Conservation (phyloP, 2,797 vertebrate species). For the Chloroceryle amazona region DNA sequence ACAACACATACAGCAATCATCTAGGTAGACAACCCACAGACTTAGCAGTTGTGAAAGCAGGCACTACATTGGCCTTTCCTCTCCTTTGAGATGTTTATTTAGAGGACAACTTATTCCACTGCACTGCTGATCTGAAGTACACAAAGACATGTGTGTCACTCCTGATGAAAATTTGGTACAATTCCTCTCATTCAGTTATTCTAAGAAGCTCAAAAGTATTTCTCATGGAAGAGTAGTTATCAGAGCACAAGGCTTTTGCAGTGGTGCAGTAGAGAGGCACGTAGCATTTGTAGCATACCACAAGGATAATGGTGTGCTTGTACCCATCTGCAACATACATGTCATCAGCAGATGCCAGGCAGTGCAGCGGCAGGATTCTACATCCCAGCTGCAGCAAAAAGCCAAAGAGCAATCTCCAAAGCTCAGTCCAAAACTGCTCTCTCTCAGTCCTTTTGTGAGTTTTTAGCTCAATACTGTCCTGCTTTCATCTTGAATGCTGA, state of each 20-base stretch:
- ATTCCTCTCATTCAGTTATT: constrained; percentile 27
- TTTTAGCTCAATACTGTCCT: background rate
- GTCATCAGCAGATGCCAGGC: background rate
- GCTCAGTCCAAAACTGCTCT: background rate
- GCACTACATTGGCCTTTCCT: background rate
- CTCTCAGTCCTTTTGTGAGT: background rate
- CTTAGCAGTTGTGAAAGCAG: background rate
- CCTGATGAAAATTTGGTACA: background rate
- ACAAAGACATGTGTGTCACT: background rate
- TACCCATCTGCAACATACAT: accelerated
- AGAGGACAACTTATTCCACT: background rate
- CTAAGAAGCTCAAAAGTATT: background rate
- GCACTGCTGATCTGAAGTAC: background rate
- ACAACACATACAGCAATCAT: background rate
- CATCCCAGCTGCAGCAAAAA: background rate
- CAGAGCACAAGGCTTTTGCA: background rate
- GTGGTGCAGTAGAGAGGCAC: background rate
- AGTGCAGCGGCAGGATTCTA: background rate
- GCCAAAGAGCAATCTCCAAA: background rate
- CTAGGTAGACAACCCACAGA: background rate
- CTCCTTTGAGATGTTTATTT: background rate
- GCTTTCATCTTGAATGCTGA: background rate
- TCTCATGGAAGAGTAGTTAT: accelerated
- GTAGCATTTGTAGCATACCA: accelerated
- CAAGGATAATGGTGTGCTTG: background rate